Evolutionary conservation across 1,140 invertebrate species (phyloP).

Genomic region (Solenopsis fugax): DNA sequence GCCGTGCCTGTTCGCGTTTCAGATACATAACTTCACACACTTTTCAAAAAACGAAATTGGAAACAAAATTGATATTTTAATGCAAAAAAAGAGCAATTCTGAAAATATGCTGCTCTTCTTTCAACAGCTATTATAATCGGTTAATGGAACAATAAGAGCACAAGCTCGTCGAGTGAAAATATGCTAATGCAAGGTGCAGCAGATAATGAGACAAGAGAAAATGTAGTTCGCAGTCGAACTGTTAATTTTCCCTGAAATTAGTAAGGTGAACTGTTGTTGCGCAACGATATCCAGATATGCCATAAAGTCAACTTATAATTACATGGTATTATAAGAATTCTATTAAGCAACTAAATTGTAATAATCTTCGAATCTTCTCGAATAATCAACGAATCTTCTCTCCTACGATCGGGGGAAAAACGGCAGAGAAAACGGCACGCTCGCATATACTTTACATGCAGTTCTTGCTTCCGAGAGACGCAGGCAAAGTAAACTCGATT

Average conservation of each 20-base stretch:
- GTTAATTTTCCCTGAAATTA: slow-evolving; percentile 2
- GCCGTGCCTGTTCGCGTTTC: not conserved
- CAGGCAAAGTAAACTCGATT: not conserved
- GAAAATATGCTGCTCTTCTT: not conserved
- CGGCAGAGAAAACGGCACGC: slow-evolving; percentile 4
- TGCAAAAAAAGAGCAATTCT: not conserved
- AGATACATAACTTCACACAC: not conserved
- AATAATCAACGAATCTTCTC: not conserved
- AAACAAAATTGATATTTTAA: not conserved
- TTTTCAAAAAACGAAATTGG: not conserved
- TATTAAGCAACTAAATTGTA: not conserved
- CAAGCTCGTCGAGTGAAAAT: not conserved
- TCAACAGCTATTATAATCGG: not conserved
- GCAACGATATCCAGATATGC: not conserved
- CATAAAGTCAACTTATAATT: not conserved
- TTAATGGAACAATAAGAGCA: not conserved
- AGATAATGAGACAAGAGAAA: not conserved
- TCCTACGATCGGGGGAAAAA: not conserved
- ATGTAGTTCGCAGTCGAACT: not conserved
- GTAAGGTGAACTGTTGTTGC: not conserved
- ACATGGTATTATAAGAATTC: not conserved
- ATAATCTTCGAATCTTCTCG: no score
- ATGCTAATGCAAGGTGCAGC: not conserved
- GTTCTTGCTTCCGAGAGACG: not conserved
- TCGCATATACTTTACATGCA: not conserved